Base-by-base conservation (phyloP, 2,797 vertebrate genomes). In the Perodicticus potto region DNA sequence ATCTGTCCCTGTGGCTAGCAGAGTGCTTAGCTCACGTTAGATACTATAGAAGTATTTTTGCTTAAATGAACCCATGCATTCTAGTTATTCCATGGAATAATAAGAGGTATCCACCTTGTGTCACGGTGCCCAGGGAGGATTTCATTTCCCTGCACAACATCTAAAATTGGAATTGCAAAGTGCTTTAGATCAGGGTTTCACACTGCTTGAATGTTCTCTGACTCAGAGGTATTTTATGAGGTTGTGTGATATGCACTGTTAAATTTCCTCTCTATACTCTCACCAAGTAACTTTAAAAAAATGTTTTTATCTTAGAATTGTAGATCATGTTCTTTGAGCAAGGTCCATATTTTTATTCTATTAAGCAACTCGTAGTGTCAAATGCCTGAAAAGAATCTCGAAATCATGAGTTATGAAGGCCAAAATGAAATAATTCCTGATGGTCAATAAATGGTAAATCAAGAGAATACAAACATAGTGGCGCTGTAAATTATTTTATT, bases 191-290 rank as follows among this genome's bases (percentile, higher is more conserved):
- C 86, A 93, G 84, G n/a, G 22, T 80, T 96, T 91, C 74, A 86
- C 16, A 70, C 29, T 86, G 9, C 11, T 49, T 95, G 70, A 81
- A 81, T 95, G 27, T 91, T 91, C 67, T 87, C 65, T 91, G 80
- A 93, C 27, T 94, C 74, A 94, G 70, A 93, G 49, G 29, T 96
- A 96, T 91, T 94, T 95, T 93, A 95, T 70, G 91, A 91, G 67
- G 78, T 81, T 89, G 49, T 92, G 32, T 85, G 67, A 82, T 87
- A 94, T 70, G 43, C 49, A 70, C 72, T 92, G 67, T 89, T 96
- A 96, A 95, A 94, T 84, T 91, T 86, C 29, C 16, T 87, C 11
- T 92, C 43, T 92, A 55, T 67, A 89, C 53, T 72, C 32, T 93
- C 32, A 92, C n/a, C n/a, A 59, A 93, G 25, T 94, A 86, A 74